Base-by-base conservation (phyloP, 2,888 invertebrate species). In the Meliscaeva auricollis region DNA sequence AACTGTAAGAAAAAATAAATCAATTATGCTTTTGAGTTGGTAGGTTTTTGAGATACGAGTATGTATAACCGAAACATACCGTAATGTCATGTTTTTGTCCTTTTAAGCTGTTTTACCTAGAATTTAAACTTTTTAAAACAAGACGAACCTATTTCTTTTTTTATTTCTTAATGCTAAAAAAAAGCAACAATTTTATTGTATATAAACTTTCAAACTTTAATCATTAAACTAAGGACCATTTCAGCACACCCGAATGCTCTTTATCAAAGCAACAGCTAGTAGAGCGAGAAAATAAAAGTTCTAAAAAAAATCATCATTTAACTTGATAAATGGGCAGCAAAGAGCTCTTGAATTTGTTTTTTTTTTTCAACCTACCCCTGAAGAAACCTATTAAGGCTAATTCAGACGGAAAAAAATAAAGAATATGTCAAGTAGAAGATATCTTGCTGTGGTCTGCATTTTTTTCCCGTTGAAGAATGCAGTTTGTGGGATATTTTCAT, bases 251-350 rank as follows among this genome's bases (percentile, higher is more conserved):
- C 56, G 32, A 66, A 66, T 66, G 66, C 50, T 66, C 50, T 48
- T 30, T n/a, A 38, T 50, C 46, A 79, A 66, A 80, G 75, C 81
- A 80, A 80, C 81, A 80, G 76, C 54, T 73, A 69, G 54, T 17
- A 70, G 32, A 8, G 38, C 15, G 15, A 46, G 11, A 52, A 46
- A 48, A 70, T 38, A 38, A 73, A 80, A 66, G 15, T 41, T 58
- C 20, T 9, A 54, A 35, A 68, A 80, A 75, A 76, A 75, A 70
- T 44, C 74, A 75, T 76, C 62, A 30, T 69, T 69, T 69, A 81
- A 73, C 72, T 76, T 85, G 77, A 85, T 85, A 81, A 81, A 85
- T 73, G 81, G 69, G 15, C 81, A 73, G 77, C 77, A 64, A 85
- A 81, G 77, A 77, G 77, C 81, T 64, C 76, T 85, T 58, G 46